A percentile compares a stretch with the other conserved stretches of the same genome.
Evolutionary conservation across 2,888 invertebrate genomes (phyloP).

Genomic region (Drosophila parthenogenetica): DNA sequence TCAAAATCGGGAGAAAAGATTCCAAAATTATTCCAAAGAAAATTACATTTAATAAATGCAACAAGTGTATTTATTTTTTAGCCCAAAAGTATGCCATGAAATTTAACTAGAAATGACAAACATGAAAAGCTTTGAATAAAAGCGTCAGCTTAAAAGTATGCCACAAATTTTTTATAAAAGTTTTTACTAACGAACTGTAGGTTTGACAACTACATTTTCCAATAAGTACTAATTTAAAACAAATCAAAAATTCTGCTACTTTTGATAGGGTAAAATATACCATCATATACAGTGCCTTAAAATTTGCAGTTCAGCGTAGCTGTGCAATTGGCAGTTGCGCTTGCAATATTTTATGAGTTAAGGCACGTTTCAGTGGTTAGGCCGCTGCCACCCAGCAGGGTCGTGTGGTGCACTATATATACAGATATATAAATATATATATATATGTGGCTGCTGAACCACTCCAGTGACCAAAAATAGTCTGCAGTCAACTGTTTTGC

Average conservation of each 20-base stretch:
- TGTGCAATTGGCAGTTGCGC: constrained; percentile 65
- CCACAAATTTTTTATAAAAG: no score
- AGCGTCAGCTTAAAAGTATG: no score
- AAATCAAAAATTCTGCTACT: no score
- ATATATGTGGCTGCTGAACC: background rate
- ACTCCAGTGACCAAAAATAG: constrained; percentile 1
- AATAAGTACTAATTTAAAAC: no score
- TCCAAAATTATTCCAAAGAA: no score
- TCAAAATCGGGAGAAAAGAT: no score
- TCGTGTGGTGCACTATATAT: background rate
- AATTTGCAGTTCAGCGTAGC: constrained; percentile 11
- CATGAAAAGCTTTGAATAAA: background rate
- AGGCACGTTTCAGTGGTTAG: constrained; percentile 78
- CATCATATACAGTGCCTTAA: background rate
- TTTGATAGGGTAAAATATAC: background rate
- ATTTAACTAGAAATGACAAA: no score
- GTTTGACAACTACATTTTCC: no score
- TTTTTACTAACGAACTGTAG: no score
- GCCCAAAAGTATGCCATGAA: background rate
- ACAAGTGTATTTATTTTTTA: background rate
- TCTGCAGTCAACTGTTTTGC: constrained; percentile 59
- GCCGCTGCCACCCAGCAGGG: constrained; percentile 31
- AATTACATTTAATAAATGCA: no score
- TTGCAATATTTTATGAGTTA: constrained; percentile 74
- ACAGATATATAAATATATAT: no score